Conservation (phyloP, 2,113 vertebrate genomes). For the Hippopotamus amphibius region DNA sequence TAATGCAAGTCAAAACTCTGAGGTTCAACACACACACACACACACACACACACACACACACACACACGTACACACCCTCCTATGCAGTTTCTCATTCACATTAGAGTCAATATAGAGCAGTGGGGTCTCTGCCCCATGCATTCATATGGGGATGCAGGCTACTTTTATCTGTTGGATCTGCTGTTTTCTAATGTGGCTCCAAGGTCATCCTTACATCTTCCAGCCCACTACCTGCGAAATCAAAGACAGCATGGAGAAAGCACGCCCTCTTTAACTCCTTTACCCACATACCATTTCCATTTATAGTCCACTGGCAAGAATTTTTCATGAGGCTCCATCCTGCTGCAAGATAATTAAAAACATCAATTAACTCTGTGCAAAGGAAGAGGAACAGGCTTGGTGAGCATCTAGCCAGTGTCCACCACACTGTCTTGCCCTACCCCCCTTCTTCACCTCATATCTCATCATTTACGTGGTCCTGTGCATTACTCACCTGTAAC, state of each 20-base stretch:
- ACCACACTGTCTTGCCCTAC: neutral
- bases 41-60: neutral
- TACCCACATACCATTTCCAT: neutral
- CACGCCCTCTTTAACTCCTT: neutral
- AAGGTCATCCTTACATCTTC: neutral
- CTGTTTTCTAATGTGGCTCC: neutral
- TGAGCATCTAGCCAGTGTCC: neutral
- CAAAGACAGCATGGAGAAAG: neutral
- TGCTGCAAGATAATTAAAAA: neutral
- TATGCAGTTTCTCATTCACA: neutral
- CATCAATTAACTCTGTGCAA: neutral
- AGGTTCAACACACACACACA: neutral
- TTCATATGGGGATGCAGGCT: neutral
- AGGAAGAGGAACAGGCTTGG: neutral
- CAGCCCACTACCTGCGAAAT: neutral
- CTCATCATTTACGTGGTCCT: neutral
- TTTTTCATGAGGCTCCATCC: neutral
- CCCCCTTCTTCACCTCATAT: neutral
- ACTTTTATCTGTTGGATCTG: neutral
- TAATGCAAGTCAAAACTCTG: neutral
- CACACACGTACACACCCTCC: neutral
- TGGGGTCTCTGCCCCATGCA: neutral
- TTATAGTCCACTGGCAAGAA: neutral
- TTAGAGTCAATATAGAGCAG: neutral
- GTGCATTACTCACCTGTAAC: neutral